phyloP scores from a whole-genome alignment of 1,140 invertebrate species.

The Bradynema listronoti region DNA sequence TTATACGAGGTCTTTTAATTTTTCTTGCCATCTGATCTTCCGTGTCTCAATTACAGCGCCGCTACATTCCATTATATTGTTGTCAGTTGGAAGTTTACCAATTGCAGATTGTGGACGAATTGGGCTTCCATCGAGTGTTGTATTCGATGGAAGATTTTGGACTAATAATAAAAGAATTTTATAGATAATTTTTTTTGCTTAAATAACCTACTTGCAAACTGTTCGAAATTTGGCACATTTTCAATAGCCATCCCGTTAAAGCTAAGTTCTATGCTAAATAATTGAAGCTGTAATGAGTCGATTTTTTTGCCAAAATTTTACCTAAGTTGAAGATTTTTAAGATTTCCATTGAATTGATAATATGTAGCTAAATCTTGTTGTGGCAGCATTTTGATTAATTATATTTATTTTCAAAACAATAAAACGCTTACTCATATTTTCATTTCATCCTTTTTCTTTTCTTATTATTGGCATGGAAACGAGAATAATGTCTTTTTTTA shows the following conservation, averaged over 20 bases:
- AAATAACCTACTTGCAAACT: constrained; percentile 7
- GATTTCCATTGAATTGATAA: constrained; percentile 5
- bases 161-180: too few relatives aligned
- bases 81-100: not conserved
- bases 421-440: not conserved
- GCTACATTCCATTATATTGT: not conserved
- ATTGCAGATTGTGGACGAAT: not conserved
- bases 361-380: not conserved
- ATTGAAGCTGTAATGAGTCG: too few relatives aligned
- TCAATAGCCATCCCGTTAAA: constrained; percentile 6
- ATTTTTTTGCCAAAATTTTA: too few relatives aligned
- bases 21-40: constrained; percentile 1
- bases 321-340: constrained; percentile 8
- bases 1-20: not conserved
- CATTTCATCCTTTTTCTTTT: not conserved
- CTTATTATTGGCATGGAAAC: not conserved
- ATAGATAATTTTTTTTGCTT: too few relatives aligned
- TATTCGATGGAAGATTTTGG: too few relatives aligned
- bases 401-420: not conserved
- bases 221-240: constrained; percentile 7
- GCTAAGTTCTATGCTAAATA: constrained; percentile 7
- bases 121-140: not conserved
- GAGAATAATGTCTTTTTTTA: not conserved
- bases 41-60: not conserved
- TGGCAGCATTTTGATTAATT: not conserved